These are phyloP conservation scores for Eulacestoma nigropectus DNA, from an alignment of 2,113 vertebrate species.

Conservation along the genomic window DNA sequence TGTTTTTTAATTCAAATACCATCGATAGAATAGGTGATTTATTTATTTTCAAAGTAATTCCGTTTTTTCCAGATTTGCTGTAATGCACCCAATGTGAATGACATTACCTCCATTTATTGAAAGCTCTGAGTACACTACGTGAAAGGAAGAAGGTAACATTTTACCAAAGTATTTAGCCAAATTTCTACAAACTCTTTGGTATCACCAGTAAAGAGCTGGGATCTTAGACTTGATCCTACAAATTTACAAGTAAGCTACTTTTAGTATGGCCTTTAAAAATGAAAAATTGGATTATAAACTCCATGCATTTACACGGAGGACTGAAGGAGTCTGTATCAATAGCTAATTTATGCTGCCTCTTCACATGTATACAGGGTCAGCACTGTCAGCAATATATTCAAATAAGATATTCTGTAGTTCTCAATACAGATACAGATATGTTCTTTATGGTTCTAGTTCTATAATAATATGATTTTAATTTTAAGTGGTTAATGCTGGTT, in stretches of 20 bases:
- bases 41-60: background rate
- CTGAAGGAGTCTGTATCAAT: background rate
- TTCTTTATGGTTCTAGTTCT: background rate
- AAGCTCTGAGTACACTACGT: background rate
- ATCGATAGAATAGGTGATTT: background rate
- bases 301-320: background rate
- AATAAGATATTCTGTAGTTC: background rate
- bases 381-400: background rate
- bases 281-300: background rate
- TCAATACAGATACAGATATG: background rate
- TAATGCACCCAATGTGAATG: background rate
- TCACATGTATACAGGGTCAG: background rate
- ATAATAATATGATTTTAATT: background rate
- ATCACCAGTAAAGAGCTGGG: background rate
- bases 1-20: background rate
- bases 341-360: background rate
- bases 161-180: background rate
- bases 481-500: background rate
- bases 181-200: background rate
- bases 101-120: background rate
- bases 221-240: background rate
- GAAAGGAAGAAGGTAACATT: background rate
- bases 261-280: background rate
- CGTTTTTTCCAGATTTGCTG: fast-evolving
- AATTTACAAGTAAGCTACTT: background rate